A percentile compares a stretch with the other conserved stretches of the same genome.
Conservation (phyloP, 2,888 invertebrate genomes). For the Phoenoteleia sp. region DNA sequence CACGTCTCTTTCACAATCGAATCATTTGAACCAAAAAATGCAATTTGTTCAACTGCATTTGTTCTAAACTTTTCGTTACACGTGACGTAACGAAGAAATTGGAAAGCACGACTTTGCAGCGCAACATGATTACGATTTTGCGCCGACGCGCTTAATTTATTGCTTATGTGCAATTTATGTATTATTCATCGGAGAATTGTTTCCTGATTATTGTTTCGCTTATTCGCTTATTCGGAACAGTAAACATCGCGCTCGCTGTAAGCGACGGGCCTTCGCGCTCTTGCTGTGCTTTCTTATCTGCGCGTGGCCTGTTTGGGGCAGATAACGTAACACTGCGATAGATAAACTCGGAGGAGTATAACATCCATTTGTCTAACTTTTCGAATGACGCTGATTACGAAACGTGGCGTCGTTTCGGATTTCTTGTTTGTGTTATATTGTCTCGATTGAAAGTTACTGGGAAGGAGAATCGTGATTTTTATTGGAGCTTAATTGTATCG, state of each 20-base stretch:
- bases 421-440: background rate
- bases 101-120: background rate
- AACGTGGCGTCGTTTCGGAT: slow-evolving; percentile 7
- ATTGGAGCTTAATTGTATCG: no score
- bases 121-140: background rate
- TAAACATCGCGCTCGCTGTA: slow-evolving; percentile 20
- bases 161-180: slow-evolving; percentile 33
- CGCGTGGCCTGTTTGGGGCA: slow-evolving; percentile 11
- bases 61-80: no score
- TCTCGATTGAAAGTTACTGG: background rate
- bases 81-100: background rate
- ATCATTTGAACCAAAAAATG: no score
- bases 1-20: no score
- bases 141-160: slow-evolving; percentile 7
- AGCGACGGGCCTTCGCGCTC: background rate
- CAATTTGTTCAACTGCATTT: no score
- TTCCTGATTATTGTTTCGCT: slow-evolving; percentile 50
- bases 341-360: slow-evolving; percentile 37
- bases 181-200: slow-evolving; percentile 32
- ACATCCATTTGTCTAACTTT: slow-evolving; percentile 25
- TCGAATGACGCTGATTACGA: slow-evolving; percentile 25
- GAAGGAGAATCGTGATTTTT: background rate
- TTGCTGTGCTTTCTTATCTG: slow-evolving; percentile 23
- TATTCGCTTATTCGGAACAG: slow-evolving; percentile 19
- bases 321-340: slow-evolving; percentile 34